Evolutionary conservation across 2,113 vertebrate species (phyloP), one percentile per base, ranked within the genome.

Genomic region (Eurystomus gularis): DNA sequence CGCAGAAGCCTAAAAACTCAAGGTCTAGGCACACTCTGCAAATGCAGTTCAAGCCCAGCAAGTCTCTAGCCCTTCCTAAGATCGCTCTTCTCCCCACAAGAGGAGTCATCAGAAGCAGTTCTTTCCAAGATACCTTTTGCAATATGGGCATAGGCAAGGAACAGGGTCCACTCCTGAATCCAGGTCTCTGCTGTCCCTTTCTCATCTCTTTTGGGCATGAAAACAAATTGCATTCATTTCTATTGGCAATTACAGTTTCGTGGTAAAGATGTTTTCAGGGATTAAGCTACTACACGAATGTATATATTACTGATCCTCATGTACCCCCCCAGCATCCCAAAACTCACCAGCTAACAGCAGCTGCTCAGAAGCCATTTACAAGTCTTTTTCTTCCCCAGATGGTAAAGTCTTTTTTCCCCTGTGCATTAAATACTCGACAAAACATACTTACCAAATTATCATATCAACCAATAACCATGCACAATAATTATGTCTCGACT

Each of bases 401-500:
- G 66, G 70, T 39, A 14, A 61, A 65, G 10, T 24, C 54, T 58
- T 52, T 72, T 55, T 64, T 46, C 40, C 18, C 40, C 4, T 0
- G 0, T 28, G 35, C 66, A 83, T 60, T 48, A 90, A 77, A 79
- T 17, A 71, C 54, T 66, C 76, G 49, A 72, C 11, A 93, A 85
- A 96, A 94, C 69, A 78, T 24, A 37, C 40, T 85, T 54, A 90
- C 33, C 65, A 86, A 81, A 94, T 95, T 91, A 94, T 81, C 79
- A 65, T 86, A 85, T 90, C 66, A 95, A 72, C 51, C 64, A 89
- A 61, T 35, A 93, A 60, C 80, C 69, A 73, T 13, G 51, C 76
- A 86, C 81, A 16, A 76, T 75, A 94, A 97, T 93, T 93, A 79
- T 57, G 77, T 89, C 96, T 94, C 92, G 78, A 92, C 86, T 85